These are phyloP conservation scores for Cheilosia impressa DNA, from an alignment of 2,888 invertebrate genomes.

Conservation along the genomic window DNA sequence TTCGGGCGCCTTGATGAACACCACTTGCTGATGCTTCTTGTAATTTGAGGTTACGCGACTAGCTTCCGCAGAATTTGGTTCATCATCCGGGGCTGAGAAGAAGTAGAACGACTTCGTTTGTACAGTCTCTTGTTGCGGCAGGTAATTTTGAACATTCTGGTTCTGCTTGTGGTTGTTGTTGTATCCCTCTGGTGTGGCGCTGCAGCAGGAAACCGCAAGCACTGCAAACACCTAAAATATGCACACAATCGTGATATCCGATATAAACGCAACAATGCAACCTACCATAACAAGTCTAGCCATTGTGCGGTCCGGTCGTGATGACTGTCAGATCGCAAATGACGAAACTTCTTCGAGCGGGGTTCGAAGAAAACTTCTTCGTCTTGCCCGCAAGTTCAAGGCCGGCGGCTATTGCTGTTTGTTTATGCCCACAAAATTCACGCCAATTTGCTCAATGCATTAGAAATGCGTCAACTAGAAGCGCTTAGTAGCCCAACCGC, in stretches of 20 bases:
- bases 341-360: slow-evolving; percentile 19
- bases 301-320: slow-evolving; percentile 47
- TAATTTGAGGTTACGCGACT: neutral
- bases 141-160: neutral
- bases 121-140: neutral
- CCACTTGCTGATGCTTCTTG: slow-evolving; percentile 66
- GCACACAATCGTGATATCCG: neutral
- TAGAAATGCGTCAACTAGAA: slow-evolving; percentile 24
- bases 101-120: slow-evolving; percentile 48
- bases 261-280: slow-evolving; percentile 2
- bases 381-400: slow-evolving; percentile 61
- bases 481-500: slow-evolving; percentile 15
- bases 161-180: slow-evolving; percentile 8
- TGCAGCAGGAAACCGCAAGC: slow-evolving; percentile 21
- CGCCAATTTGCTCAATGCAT: slow-evolving; percentile 38
- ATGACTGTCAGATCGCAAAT: slow-evolving; percentile 54
- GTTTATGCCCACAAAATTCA: slow-evolving; percentile 17
- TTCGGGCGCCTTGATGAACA: slow-evolving; percentile 74
- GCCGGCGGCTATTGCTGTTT: neutral
- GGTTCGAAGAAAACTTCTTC: slow-evolving; percentile 46
- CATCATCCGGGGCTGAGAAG: slow-evolving; percentile 38
- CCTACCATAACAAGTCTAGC: slow-evolving; percentile 43
- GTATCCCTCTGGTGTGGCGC: slow-evolving; percentile 35
- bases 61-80: neutral
- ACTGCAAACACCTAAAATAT: slow-evolving; percentile 9